Evolutionary conservation across 2,888 invertebrate genomes (phyloP), one percentile per base, ranked within the genome.

Genomic region (Scaptomyza polygonia): DNA sequence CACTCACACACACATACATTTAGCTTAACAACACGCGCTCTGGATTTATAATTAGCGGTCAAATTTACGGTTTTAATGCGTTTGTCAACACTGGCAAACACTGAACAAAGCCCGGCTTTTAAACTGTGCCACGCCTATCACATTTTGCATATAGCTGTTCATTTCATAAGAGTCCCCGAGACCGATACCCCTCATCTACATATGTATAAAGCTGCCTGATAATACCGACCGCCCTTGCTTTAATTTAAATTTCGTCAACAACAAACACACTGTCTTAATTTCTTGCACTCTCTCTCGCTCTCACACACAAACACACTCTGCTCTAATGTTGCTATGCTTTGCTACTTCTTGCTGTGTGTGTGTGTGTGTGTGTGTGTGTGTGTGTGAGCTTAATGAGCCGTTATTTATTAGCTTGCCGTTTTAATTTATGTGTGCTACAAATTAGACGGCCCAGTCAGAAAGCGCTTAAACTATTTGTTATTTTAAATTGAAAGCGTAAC

Each of bases 401-500:
- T 85, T 87, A 82, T 87, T 82, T 82, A 82, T 87, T 82, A 79
- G 73, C 86, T 73, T 66, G 73, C 64, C 69, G 68, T 72, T 78
- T 82, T 85, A 82, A 82, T 82, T 85, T 82, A 87, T 82, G 81
- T 85, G 61, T 75, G 63, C 87, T 72, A 85, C 82, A 85, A 82
- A 82, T 87, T 86, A 87, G 82, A 78, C 61, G 63, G 74, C 63
- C 67, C 58, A 58, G 72, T 51, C 67, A 59, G 62, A 76, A 72
- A 73, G 67, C 73, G 72, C 73, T 73, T 69, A 71, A 80, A 73
- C 84, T 67, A 68, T 74, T 80, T 80, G 69, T 71, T 83, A 71
- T 71, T 73, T 79, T 73, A 70, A 79, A 73, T 82, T 83, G 65
- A 76, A 79, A 76, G 62, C 62, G 47, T 45, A 65, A 39, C 39